Base-by-base conservation (phyloP, 2,797 vertebrate species). In the Peromyscus attwateri region DNA sequence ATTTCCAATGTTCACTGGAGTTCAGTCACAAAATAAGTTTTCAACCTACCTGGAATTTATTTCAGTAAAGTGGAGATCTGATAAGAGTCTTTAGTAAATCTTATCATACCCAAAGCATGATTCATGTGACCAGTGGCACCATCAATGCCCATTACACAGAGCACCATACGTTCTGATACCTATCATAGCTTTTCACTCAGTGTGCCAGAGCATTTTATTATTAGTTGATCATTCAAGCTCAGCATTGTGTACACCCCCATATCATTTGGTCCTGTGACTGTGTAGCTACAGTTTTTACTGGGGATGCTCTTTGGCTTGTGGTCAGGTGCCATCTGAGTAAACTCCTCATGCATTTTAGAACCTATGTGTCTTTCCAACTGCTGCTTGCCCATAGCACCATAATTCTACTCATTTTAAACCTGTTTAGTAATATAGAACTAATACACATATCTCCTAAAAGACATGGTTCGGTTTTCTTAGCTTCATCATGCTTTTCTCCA, bases 21-120 rank as follows among this genome's bases (percentile, higher is more conserved):
- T 83, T 25, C 3, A 76, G 7, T 57, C 82, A 16, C 40, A 92
- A 71, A 64, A 60, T 37, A 91, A 92, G 73, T 95, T 87, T 88
- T 83, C 62, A 96, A 62, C 13, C 57, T 66, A 71, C 25, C 43
- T 75, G 14, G 13, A 79, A 87, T 94, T 92, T 96, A 91, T 80
- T 95, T 95, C 43, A 87, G 0, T 79, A 25, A 87, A 93, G 43
- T 62, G 3, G 66, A 27, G 25, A 62, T 90, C 91, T 76, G 31
- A 12, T 77, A 21, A 88, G 25, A 52, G 13, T 64, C 77, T 88
- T 40, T 82, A 83, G 27, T 55, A 62, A 79, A 60, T 31, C 21
- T 73, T 9, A 1, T 52, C 21, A n/a, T 14, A 64, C 52, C 29
- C 19, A 31, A 17, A 17, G 25, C 90, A 70, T 60, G 60, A 57